Percentiles rank a stretch among this genome's conserved stretches.
Conservation (phyloP, 2,888 invertebrate genomes). For the Marasmarcha lunaedactyla region DNA sequence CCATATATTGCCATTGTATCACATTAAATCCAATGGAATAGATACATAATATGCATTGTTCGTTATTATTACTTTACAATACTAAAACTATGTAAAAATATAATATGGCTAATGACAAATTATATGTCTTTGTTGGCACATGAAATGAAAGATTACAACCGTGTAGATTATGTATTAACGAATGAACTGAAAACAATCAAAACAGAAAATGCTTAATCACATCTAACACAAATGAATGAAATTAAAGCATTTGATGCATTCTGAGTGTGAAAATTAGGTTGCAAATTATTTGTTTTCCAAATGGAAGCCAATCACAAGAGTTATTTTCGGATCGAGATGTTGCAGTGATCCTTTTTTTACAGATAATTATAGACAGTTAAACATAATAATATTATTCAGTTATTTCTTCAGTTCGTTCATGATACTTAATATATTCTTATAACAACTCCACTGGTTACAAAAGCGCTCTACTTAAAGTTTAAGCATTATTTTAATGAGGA, state of each 20-base stretch:
- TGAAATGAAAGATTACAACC: conserved; percentile 26
- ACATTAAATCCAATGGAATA: conserved; percentile 47
- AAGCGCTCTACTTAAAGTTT: conserved; percentile 3
- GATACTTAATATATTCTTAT: too few species aligned
- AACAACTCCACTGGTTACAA: background rate
- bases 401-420: too few species aligned
- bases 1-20: conserved; percentile 59
- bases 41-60: conserved; percentile 40
- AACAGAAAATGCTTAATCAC: too few species aligned
- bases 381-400: too few species aligned
- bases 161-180: conserved; percentile 24
- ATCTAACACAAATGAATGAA: too few species aligned
- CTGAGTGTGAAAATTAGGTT: too few species aligned
- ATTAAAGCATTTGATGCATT: too few species aligned
- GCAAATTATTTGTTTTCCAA: too few species aligned
- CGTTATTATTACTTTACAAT: conserved; percentile 46
- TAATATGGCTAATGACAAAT: conserved; percentile 61
- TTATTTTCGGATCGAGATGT: too few species aligned
- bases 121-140: conserved; percentile 53
- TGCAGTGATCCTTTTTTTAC: too few species aligned
- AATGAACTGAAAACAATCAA: conserved; percentile 19
- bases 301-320: too few species aligned
- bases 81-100: conserved; percentile 39
- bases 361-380: too few species aligned
- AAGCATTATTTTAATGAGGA: conserved; percentile 3